phyloP scores from a whole-genome alignment of 2,113 vertebrate species.

The Naja naja region DNA sequence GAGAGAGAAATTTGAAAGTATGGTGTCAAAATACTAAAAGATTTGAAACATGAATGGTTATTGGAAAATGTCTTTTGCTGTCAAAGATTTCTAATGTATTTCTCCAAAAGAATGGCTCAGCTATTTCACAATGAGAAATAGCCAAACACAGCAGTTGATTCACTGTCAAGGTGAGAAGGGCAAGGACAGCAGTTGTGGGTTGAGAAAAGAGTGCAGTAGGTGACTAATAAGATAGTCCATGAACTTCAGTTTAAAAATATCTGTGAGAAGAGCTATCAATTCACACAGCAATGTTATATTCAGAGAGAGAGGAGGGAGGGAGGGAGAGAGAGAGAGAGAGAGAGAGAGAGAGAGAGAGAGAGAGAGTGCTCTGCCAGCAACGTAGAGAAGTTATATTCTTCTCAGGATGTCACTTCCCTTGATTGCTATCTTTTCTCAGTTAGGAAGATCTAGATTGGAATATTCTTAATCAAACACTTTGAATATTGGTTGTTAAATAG shows the following conservation, averaged over 20 bases:
- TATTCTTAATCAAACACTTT: conserved; percentile 52
- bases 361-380: not conserved
- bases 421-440: conserved; percentile 52
- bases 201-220: not conserved
- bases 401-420: conserved; percentile 34
- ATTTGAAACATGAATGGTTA: not conserved
- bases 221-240: not conserved
- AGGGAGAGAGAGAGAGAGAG: not conserved
- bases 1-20: not conserved
- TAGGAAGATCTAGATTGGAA: conserved; percentile 44
- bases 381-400: conserved; percentile 41
- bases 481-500: conserved; percentile 53
- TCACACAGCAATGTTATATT: not conserved
- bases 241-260: not conserved
- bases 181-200: not conserved
- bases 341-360: not conserved
- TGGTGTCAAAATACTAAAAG: not conserved
- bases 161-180: not conserved
- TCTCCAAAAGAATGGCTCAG: not conserved
- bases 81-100: not conserved
- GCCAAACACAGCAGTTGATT: not conserved
- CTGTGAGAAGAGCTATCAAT: not conserved
- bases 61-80: not conserved
- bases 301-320: not conserved
- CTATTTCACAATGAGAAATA: not conserved